phyloP scores from a whole-genome alignment of 2,113 vertebrate genomes.

The Perca flavescens region DNA sequence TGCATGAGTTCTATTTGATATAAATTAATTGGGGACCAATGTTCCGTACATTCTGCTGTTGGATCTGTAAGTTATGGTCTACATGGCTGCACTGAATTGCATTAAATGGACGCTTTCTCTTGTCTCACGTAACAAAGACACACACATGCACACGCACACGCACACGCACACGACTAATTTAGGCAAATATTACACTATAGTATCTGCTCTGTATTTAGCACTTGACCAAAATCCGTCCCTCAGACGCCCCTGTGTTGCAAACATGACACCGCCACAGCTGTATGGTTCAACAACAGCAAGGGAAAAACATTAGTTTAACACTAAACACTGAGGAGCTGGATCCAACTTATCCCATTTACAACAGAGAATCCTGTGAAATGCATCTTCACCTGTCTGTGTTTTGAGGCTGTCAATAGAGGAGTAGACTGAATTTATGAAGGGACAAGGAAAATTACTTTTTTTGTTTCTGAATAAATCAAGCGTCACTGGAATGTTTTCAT shows the following conservation, averaged over 20 bases:
- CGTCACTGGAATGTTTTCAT: conserved; percentile 53
- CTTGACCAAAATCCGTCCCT: conserved; percentile 60
- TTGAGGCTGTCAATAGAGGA: conserved; percentile 21
- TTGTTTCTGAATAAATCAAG: conserved; percentile 45
- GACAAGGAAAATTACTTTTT: background rate
- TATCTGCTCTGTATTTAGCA: conserved; percentile 36
- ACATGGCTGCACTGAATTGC: conserved; percentile 16
- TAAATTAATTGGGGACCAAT: conserved; percentile 14
- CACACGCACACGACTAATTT: conserved; percentile 40
- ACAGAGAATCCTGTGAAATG: conserved; percentile 78
- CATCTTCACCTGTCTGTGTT: conserved; percentile 31
- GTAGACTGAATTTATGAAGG: conserved; percentile 35
- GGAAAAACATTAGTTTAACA: conserved; percentile 59
- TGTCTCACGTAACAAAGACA: conserved; percentile 20
- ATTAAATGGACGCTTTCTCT: conserved; percentile 39
- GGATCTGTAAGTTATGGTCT: conserved; percentile 25
- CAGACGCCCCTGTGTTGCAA: conserved; percentile 34
- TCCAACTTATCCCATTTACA: conserved; percentile 62
- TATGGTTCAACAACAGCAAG: conserved; percentile 39
- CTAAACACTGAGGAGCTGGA: conserved; percentile 53
- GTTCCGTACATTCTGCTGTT: conserved; percentile 33
- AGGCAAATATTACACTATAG: conserved; percentile 28
- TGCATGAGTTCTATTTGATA: background rate
- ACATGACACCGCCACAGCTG: conserved; percentile 40
- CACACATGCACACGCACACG: conserved; percentile 41